Percentiles rank a stretch among this genome's conserved stretches.
Evolutionary conservation across 2,888 invertebrate genomes (phyloP).

Genomic region (Sericinus montela): DNA sequence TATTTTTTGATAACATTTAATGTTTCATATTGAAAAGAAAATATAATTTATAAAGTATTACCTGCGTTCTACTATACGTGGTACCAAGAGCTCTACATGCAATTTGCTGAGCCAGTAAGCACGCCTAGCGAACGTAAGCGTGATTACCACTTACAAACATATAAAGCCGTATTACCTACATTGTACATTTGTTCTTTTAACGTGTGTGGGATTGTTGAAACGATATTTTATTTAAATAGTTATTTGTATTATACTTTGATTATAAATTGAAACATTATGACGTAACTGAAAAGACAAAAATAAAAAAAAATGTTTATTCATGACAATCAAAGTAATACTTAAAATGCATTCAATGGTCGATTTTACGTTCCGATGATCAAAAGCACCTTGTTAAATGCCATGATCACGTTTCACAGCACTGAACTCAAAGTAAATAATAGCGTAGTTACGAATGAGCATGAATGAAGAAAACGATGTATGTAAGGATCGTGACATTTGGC

Average conservation of each 20-base stretch:
- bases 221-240: no score
- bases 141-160: slow-evolving; percentile 7
- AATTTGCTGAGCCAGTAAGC: slow-evolving; percentile 12
- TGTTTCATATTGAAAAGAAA: background rate
- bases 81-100: slow-evolving; percentile 8
- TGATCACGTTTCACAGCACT: background rate
- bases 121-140: background rate
- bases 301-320: no score
- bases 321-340: background rate
- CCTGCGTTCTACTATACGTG: background rate
- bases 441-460: no score
- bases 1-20: no score
- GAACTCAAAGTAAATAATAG: background rate
- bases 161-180: background rate
- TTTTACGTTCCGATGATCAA: background rate
- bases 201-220: no score
- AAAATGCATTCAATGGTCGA: background rate
- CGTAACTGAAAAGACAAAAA: no score
- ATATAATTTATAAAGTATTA: background rate
- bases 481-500: no score
- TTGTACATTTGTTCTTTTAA: no score
- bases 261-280: no score
- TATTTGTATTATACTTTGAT: no score
- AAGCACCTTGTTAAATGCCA: background rate
- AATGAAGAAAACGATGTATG: no score